Evolutionary conservation across 2,113 vertebrate genomes (phyloP).

Genomic region (Phalacrocorax aristotelis): DNA sequence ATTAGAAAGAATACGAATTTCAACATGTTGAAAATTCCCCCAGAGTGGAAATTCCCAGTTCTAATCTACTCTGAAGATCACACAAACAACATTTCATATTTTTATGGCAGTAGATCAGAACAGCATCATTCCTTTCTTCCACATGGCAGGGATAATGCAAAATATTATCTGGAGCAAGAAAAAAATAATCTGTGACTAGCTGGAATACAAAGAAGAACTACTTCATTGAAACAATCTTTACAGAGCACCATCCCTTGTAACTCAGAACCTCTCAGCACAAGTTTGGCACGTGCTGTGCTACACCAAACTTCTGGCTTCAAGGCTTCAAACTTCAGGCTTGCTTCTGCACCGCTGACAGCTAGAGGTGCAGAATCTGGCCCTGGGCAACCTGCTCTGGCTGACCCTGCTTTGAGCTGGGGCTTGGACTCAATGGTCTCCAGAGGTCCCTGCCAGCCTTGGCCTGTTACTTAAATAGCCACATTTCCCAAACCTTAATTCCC

Average conservation of each 20-base stretch:
- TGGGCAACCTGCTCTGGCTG: neutral
- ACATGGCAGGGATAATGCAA: neutral
- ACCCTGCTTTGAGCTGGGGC: neutral
- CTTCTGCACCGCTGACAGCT: neutral
- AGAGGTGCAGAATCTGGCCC: neutral
- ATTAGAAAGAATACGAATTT: neutral
- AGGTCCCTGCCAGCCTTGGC: neutral
- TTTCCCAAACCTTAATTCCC: neutral
- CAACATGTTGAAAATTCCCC: neutral
- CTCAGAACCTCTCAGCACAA: neutral
- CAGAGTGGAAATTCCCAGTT: neutral
- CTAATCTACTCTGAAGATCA: slow-evolving; percentile 2
- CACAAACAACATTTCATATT: neutral
- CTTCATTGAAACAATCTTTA: neutral
- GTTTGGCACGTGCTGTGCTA: neutral
- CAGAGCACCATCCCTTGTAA: neutral
- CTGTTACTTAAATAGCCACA: neutral
- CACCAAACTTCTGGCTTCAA: neutral
- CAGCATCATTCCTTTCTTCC: neutral
- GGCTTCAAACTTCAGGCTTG: neutral
- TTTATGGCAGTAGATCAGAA: slow-evolving; percentile 33
- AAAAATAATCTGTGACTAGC: neutral
- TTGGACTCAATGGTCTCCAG: neutral
- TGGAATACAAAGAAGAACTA: neutral
- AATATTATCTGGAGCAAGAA: neutral